Evolutionary conservation across 2,113 vertebrate genomes (phyloP).

Genomic region (Hymenochirus boettgeri): DNA sequence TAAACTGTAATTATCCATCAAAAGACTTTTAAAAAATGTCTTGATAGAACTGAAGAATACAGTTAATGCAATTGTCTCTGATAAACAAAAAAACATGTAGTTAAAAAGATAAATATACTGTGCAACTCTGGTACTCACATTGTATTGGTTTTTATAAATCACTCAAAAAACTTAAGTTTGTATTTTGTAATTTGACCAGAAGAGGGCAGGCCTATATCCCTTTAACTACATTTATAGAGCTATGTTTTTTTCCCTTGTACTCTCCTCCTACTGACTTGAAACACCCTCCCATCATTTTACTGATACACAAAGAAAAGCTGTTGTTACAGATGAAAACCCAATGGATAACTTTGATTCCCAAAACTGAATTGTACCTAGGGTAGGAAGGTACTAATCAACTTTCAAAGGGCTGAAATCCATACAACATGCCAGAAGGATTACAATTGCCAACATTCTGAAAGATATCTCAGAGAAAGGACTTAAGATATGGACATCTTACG

Average conservation of each 20-base stretch:
- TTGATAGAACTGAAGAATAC: too few species aligned
- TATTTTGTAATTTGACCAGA: too few species aligned
- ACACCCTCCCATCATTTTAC: conserved; percentile 50
- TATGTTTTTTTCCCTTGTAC: not conserved
- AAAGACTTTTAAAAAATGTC: too few species aligned
- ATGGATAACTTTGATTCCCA: conserved; percentile 63
- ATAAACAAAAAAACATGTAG: too few species aligned
- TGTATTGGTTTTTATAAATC: too few species aligned
- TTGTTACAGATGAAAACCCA: conserved; percentile 66
- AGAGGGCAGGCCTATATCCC: conserved; percentile 56
- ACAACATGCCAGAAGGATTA: not conserved
- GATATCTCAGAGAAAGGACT: conserved; percentile 43
- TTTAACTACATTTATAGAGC: conserved; percentile 49
- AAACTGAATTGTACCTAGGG: conserved; percentile 67
- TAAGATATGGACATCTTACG: conserved; percentile 59
- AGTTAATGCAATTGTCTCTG: too few species aligned
- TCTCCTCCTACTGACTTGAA: conserved; percentile 48
- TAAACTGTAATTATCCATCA: too few species aligned
- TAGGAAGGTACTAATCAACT: conserved; percentile 45
- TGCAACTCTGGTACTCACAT: too few species aligned
- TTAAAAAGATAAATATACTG: too few species aligned
- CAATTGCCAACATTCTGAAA: not conserved
- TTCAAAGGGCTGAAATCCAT: conserved; percentile 42
- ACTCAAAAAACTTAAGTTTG: too few species aligned
- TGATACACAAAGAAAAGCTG: conserved; percentile 48